Evolutionary conservation across 2,888 invertebrate genomes (phyloP), one percentile per base, ranked within the genome.

Genomic region (Chrysina gloriosa): DNA sequence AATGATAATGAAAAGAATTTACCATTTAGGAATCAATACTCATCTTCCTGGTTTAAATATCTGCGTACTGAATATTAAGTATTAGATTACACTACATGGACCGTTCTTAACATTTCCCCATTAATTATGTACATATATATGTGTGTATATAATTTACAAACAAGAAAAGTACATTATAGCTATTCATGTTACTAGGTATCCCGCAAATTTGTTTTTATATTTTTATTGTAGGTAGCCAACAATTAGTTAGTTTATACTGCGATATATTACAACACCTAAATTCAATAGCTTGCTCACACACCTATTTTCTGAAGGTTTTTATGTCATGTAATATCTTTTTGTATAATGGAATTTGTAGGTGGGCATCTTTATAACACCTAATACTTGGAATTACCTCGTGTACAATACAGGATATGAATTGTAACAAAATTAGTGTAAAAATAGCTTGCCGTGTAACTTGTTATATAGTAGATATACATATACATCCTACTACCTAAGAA

Each of bases 271-370:
- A 25, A 52, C 31, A 31, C 21, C 48, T 11, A 25, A 48, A 48
- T 56, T 56, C 23, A 36, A 56, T 56, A 23, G 11, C 21, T 36
- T 14, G 42, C 16, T 42, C 14, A 9, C 58, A 42, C 58, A 42
- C 58, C 58, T 45, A 61, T n/a, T 27, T 61, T 61, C 9, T 45
- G 27, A 61, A 61, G 45, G 58, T 61, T 61, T 25, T 19, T 27
- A 16, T 27, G 25, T 61, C 25, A 61, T 42, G 42, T 42, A 61
- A 16, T 61, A 42, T 39, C n/a, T 61, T 61, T 42, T 42, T 61
- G 25, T 61, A 45, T 45, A 9, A 23, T 42, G 19, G 42, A 42
- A 25, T 27, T 11, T 61, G 42, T 45, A 19, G 58, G 14, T 27
- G 42, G 27, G 16, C 19, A 58, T 42, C 45, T 61, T 42, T 25